phyloP scores from a whole-genome alignment of 2,113 vertebrate species.

The Macrotus californicus region DNA sequence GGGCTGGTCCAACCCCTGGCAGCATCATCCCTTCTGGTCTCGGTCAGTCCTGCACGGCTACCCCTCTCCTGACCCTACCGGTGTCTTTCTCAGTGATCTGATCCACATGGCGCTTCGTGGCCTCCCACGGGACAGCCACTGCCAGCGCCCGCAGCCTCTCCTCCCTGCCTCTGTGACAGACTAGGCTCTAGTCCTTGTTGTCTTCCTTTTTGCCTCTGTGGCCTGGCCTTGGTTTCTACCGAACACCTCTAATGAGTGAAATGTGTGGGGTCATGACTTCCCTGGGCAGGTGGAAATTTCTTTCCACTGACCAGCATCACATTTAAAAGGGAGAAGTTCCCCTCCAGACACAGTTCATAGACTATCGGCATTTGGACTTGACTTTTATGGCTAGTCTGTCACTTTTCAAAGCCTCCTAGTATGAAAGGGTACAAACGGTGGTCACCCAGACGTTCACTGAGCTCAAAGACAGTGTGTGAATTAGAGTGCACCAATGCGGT shows the following conservation, averaged over 20 bases:
- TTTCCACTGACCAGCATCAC: rapidly evolving
- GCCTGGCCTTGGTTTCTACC: background rate
- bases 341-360: too few species aligned
- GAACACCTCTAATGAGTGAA: background rate
- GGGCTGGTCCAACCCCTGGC: rapidly evolving
- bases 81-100: rapidly evolving
- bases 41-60: rapidly evolving
- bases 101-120: rapidly evolving
- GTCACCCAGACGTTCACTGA: too few species aligned
- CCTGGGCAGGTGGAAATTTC: background rate
- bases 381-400: background rate
- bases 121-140: rapidly evolving
- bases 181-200: background rate
- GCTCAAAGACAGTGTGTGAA: background rate
- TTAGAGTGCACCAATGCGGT: rapidly evolving
- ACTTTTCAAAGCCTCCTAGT: background rate
- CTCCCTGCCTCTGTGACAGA: background rate
- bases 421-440: background rate
- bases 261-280: background rate
- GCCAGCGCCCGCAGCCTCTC: background rate
- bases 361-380: background rate
- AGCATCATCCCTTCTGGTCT: background rate
- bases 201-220: background rate
- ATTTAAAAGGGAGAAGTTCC: background rate
- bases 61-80: rapidly evolving